Evolutionary conservation across 2,888 invertebrate species (phyloP), one percentile per base, ranked within the genome.

Genomic region (Xylophagus ater): DNA sequence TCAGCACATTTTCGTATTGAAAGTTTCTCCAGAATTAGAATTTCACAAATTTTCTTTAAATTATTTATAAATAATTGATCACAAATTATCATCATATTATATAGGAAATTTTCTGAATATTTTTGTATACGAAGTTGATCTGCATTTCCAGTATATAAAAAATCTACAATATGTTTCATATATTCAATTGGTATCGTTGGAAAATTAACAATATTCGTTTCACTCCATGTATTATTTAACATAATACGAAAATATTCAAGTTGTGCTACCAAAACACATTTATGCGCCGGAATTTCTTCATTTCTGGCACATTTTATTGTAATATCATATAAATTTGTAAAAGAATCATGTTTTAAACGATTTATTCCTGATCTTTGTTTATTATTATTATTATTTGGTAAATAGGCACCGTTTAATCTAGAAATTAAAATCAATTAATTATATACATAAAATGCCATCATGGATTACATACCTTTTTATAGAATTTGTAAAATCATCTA

Each of bases 201-300:
- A 26, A 65, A 44, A 44, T 55, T 58, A 2, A 65, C 57, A 0
- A 49, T 50, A 4, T 51, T 50, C 3, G 51, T 54, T 44, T 62
- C 61, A 2, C 58, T 53, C 88, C 88, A 89, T 29, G 79, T 74
- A 51, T 77, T 74, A 53, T 77, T 74, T 51, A 89, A 80, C 83
- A 90, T 84, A 51, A 80, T 80, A 44, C 76, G 74, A 58, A 90
- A 90, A 61, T 89, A 90, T 47, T 89, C 87, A n/a, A 84, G 65
- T 21, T 87, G 65, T 0, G 85, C 79, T 0, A 80, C 77, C 13
- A 90, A 62, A n/a, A 90, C 66, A 55, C 87, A 89, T 54, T 79
- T 81, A 57, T 90, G 89, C 0, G 84, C 87, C 1, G 68, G 59
- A 15, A 85, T 58, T 29, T 57, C 51, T 17, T 53, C 45, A 25